Evolutionary conservation across 2,113 vertebrate genomes (phyloP), one percentile per base, ranked within the genome.

Genomic region (Fulmarus glacialis): DNA sequence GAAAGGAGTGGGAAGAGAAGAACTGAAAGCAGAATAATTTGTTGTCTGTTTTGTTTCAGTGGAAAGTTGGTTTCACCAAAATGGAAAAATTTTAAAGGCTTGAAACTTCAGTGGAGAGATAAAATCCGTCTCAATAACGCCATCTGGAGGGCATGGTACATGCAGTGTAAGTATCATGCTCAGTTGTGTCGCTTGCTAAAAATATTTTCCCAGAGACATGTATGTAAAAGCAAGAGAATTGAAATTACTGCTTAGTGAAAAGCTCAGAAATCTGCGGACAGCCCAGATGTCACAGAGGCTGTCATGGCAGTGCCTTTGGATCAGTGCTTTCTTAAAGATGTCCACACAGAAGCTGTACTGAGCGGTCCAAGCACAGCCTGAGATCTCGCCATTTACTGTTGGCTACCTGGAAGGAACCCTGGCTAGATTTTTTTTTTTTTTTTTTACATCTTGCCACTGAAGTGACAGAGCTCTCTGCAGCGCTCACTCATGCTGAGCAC

Each of bases 71-170:
- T 99, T 42, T 99, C 99, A 36, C 99, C 99, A 9, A 99, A 99
- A 98, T 99, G 99, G 99, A 99, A 99, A 97, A 99, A 99, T 96
- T 99, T 99, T 96, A 99, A 99, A 97, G 99, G 99, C 71, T 97
- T 99, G 77, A 99, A 99, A 93, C 98, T 99, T 74, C 99, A 99
- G 81, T 99, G 99, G 99, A 99, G 99, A 97, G 99, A 99, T 98
- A 99, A 99, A 98, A 99, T 99, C 96, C 99, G 99, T 73, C 99
- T 99, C 93, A 99, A 99, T 97, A 99, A 99, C 32, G 99, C 99
- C 97, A 99, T 99, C 98, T 99, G 99, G 99, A 99, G 99, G 97
- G 99, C 99, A 16, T 99, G 99, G 99, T 99, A 99, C 91, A 99
- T 99, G 97, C 99, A 99, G 87, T 99, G 99, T 99, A 98, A 99